Percentiles rank a stretch among this genome's conserved stretches.
These are phyloP conservation scores for Harmothoe impar DNA, from an alignment of 2,888 invertebrate species.

Conservation along the genomic window DNA sequence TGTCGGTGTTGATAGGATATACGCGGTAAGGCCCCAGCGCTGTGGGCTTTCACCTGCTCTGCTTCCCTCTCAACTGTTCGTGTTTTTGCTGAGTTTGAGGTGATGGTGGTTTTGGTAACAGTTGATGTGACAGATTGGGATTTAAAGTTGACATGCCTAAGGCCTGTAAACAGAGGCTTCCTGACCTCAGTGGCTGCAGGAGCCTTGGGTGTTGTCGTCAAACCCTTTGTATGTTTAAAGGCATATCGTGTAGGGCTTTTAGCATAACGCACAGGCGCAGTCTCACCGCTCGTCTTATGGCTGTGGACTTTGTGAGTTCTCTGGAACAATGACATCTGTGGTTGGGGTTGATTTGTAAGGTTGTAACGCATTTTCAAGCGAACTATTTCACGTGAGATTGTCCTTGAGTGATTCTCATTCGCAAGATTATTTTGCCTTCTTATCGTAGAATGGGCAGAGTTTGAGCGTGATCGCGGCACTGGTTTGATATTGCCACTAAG, in stretches of 20 bases:
- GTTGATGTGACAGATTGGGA: constrained; percentile 3
- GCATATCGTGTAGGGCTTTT: neutral
- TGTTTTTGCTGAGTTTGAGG: constrained; percentile 12
- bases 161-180: constrained; percentile 31
- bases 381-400: neutral
- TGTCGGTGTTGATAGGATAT: constrained; percentile 1
- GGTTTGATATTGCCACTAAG: neutral
- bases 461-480: neutral
- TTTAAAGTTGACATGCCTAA: constrained; percentile 14
- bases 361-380: constrained; percentile 27
- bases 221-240: neutral
- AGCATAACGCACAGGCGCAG: constrained; percentile 11
- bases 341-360: neutral
- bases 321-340: constrained; percentile 28
- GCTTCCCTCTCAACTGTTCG: neutral
- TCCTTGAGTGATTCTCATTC: neutral
- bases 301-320: constrained; percentile 3
- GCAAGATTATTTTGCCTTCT: neutral
- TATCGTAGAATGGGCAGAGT: neutral
- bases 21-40: constrained; percentile 5
- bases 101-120: constrained; percentile 34
- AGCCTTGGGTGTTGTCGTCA: neutral
- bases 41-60: neutral
- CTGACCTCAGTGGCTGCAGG: neutral
- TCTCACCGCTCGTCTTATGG: neutral